Base-by-base conservation (phyloP, 2,797 vertebrate species). In the Moxostoma hubbsi region DNA sequence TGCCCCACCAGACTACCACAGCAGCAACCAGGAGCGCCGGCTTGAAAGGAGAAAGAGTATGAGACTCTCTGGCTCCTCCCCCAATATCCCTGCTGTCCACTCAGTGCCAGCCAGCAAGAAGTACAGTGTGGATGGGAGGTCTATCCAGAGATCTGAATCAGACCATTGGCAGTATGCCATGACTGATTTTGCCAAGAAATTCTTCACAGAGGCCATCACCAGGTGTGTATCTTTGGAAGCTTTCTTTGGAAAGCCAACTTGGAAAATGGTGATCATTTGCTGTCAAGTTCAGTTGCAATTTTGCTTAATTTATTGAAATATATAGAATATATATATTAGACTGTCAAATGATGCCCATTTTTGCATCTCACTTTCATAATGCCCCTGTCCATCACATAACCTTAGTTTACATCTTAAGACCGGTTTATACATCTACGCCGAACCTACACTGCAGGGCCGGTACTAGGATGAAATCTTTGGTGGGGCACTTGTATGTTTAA, bases 1-100 rank as follows among this genome's bases (percentile, higher is more conserved):
- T 4, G 95, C 97, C 0, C 93, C 94, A 51, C 96, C 96, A 0
- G 95, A 96, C 90, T 96, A 97, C 87, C 90, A 94, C 69, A 85
- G 81, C 75, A 84, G 84, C 77, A 90, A 91, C 47, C 76, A 89
- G 6, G 86, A 92, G 45, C 92, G 87, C n/a, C 85, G 24, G 54
- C 87, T 87, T 0, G 88, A 89, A 51, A 78, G 57, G 75, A 83
- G 9, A 77, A 94, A 87, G 86, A 92, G 88, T 83, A 73, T 18
- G 65, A 93, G 65, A 68, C 7, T 36, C 9, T 5, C 51, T 1
- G 61, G 57, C 36, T 13, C 83, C 24, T 24, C 24, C 24, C 63
- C 57, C 16, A 70, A 50, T 12, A 47, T 4, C 4, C 12, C 47
- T 15, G 4, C 15, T 6, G 9, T 46, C 6, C 81, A 53, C 11